Conservation (phyloP, 2,797 vertebrate genomes). For the Amblyopsis hoosieri region DNA sequence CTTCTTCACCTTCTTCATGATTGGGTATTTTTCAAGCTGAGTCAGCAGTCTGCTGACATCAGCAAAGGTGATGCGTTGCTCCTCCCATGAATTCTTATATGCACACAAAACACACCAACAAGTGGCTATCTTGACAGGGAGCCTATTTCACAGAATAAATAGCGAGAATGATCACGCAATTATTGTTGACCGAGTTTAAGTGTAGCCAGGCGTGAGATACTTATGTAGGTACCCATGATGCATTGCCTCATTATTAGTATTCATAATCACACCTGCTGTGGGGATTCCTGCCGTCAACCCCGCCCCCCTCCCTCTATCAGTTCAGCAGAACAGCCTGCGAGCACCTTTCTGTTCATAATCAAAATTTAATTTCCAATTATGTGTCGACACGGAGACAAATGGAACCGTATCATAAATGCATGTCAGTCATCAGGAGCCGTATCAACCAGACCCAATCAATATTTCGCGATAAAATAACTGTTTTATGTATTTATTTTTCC, state of each 20-base stretch:
- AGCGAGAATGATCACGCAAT: slow-evolving; percentile 2
- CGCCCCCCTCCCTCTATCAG: slow-evolving; percentile 39
- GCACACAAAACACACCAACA: too few species aligned
- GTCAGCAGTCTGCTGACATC: too few species aligned
- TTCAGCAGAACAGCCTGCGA: slow-evolving; percentile 43
- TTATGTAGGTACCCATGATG: slow-evolving; percentile 24
- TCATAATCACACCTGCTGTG: slow-evolving; percentile 49
- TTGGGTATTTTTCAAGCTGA: too few species aligned
- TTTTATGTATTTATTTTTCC: background rate
- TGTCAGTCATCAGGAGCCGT: slow-evolving; percentile 3
- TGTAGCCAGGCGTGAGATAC: slow-evolving; percentile 1
- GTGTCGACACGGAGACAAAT: slow-evolving; percentile 38
- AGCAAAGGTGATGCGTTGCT: too few species aligned
- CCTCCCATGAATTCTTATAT: too few species aligned
- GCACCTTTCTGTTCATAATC: slow-evolving; percentile 47
- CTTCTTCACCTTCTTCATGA: too few species aligned
- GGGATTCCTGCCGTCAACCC: slow-evolving; percentile 48
- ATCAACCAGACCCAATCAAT: background rate
- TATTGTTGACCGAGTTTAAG: slow-evolving; percentile 25
- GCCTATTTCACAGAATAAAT: slow-evolving; percentile 14
- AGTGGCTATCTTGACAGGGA: background rate
- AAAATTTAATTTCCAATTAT: slow-evolving; percentile 54
- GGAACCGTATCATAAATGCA: slow-evolving; percentile 19
- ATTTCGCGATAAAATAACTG: background rate
- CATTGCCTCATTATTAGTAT: slow-evolving; percentile 41